phyloP scores from a whole-genome alignment of 2,113 vertebrate genomes.

The Calyptomena viridis region DNA sequence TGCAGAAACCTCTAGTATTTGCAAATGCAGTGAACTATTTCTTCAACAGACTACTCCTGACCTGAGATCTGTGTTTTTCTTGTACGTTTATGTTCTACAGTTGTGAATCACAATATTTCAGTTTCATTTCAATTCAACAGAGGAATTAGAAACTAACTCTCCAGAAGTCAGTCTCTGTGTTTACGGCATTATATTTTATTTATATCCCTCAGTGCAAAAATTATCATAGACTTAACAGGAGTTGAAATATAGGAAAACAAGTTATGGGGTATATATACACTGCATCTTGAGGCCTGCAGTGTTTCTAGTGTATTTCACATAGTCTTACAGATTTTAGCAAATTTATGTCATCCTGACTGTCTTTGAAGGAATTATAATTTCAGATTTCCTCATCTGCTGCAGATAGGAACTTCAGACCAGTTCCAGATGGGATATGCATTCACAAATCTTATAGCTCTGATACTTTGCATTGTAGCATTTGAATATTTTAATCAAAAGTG shows the following conservation, averaged over 20 bases:
- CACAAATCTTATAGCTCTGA: neutral
- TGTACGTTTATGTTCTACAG: neutral
- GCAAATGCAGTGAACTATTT: neutral
- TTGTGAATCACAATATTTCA: neutral
- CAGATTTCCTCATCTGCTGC: neutral
- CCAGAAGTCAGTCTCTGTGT: neutral
- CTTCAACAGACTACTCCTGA: neutral
- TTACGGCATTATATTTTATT: neutral
- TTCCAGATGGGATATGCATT: neutral
- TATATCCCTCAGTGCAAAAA: neutral
- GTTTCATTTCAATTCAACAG: neutral
- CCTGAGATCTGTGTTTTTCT: neutral
- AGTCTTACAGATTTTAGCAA: neutral
- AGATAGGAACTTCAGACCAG: neutral
- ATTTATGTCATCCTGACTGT: neutral
- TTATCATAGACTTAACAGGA: neutral
- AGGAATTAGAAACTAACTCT: neutral
- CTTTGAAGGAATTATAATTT: conserved; percentile 37
- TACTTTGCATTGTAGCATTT: neutral
- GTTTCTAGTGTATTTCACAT: neutral
- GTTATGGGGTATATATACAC: neutral
- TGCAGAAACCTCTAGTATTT: neutral
- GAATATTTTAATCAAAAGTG: neutral
- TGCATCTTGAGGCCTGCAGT: neutral
- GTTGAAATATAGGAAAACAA: too few species aligned